Evolutionary conservation across 2,797 vertebrate genomes (phyloP), one percentile per base, ranked within the genome.

Genomic region (Rhincodon typus): DNA sequence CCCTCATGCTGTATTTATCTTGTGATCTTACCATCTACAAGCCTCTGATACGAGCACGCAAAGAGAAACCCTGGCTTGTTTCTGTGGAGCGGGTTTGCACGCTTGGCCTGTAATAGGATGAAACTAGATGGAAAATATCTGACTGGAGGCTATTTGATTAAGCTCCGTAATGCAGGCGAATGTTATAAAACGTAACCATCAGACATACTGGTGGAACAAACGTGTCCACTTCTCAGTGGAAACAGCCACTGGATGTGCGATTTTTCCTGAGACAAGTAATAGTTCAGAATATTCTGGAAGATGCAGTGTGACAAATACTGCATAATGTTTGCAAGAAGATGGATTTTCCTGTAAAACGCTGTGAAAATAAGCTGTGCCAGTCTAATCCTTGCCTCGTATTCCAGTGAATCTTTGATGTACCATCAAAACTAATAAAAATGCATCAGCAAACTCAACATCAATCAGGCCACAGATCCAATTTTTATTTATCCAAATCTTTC

Each of bases 81-180:
- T 21, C 46, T 21, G 69, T 34, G 94, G 70, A 95, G 70, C 70
- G 74, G 94, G 94, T 95, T 95, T 95, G 69, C 94, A 95, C 30
- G 94, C 94, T 95, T 95, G 94, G 94, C 70, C 70, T 95, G 94
- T 95, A 95, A 95, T 77, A 95, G 46, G 46, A 77, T 77, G 70
- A 74, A 95, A 95, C 94, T 95, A 53, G 94, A 95, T 95, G 94
- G 94, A 95, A 95, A 95, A 77, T 95, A 95, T 95, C 42, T 95
- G 94, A 95, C 94, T 95, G 94, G 42, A 53, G 94, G 94, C 94
- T 77, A 77, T 95, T 95, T 95, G 70, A 95, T 53, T 95, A 46
- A 95, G 94, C 94, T 34, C 42, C 53, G 94, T 74, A 50, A 7
- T 95, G 69, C 27, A 50, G 50, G 69, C 30, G 27, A 95, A 95